Evolutionary conservation across 2,888 invertebrate genomes (phyloP).

Genomic region (Mimas tiliae): DNA sequence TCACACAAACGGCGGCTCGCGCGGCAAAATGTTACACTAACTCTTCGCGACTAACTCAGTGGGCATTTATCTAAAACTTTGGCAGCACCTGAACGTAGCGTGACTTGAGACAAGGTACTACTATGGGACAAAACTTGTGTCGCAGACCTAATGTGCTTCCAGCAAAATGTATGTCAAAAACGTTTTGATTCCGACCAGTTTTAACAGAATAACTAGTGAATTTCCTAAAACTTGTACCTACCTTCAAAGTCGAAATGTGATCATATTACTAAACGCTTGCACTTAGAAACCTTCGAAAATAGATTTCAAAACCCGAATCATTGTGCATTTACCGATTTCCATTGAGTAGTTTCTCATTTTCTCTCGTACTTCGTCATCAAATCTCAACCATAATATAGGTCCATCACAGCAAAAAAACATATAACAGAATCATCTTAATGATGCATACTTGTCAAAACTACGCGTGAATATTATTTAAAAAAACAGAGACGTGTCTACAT

Average conservation of each 20-base stretch:
- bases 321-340: no score
- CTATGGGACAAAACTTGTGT: conserved; percentile 26
- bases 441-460: no score
- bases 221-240: not conserved
- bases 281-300: no score
- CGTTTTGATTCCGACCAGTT: not conserved
- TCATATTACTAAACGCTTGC: no score
- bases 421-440: no score
- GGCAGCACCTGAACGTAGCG: conserved; percentile 62
- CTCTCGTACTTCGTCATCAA: no score
- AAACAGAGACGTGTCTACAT: no score
- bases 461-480: no score
- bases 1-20: conserved; percentile 42
- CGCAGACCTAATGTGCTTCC: conserved; percentile 22
- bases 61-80: conserved; percentile 77
- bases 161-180: not conserved
- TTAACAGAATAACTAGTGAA: not conserved
- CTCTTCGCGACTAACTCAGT: conserved; percentile 63
- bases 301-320: no score
- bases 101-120: conserved; percentile 42
- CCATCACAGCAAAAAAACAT: no score
- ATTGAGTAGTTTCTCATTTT: no score
- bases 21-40: conserved; percentile 58
- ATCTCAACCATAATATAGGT: no score
- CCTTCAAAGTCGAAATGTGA: not conserved